Percentiles rank a stretch among this genome's conserved stretches.
These are phyloP conservation scores for Lithobates pipiens DNA, from an alignment of 2,797 vertebrate species.

Conservation along the genomic window DNA sequence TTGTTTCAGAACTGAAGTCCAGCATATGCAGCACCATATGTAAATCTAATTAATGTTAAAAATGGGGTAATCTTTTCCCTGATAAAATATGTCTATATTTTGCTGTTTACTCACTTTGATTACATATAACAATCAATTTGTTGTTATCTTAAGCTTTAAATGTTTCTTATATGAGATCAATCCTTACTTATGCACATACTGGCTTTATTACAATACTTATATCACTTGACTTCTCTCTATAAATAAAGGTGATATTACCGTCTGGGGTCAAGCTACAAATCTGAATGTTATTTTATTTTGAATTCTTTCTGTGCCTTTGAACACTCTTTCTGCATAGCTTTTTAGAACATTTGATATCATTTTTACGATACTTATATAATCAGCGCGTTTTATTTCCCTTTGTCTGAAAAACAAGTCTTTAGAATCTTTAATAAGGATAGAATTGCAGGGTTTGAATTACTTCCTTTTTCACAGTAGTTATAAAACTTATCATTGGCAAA, in stretches of 20 bases:
- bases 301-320: neutral
- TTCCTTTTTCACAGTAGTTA: conserved; percentile 46
- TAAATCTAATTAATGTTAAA: too few species aligned
- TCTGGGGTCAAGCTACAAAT: neutral
- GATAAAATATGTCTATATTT: neutral
- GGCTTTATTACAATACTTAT: too few species aligned
- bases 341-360: neutral
- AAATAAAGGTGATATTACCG: too few species aligned
- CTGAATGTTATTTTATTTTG: neutral
- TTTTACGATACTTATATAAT: conserved; percentile 4
- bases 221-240: too few species aligned
- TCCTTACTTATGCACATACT: too few species aligned
- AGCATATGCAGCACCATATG: too few species aligned
- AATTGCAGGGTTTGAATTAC: conserved; percentile 19
- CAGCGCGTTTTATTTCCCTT: neutral
- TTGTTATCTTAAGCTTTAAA: neutral
- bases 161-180: neutral
- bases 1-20: too few species aligned
- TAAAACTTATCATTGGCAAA: conserved; percentile 44
- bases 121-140: neutral
- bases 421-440: conserved; percentile 16
- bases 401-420: conserved; percentile 16
- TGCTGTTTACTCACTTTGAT: neutral
- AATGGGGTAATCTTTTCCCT: neutral
- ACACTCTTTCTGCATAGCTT: neutral